Conservation (phyloP, 2,797 vertebrate genomes). For the Malacoraja senta region DNA sequence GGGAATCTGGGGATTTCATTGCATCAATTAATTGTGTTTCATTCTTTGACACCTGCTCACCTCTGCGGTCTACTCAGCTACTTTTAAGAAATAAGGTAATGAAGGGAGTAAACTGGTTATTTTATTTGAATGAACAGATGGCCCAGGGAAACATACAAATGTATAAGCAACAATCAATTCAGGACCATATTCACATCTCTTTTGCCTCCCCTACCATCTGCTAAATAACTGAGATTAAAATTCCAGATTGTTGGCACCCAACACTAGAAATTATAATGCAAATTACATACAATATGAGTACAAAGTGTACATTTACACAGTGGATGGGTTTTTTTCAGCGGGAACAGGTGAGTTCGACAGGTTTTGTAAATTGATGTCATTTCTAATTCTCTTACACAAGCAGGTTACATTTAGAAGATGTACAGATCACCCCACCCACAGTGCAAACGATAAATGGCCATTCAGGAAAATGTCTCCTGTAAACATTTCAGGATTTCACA, state of each 20-base stretch:
- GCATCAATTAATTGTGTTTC: conserved; percentile 15
- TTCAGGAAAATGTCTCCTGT: not conserved
- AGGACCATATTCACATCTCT: not conserved
- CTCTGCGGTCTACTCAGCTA: not conserved
- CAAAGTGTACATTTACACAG: not conserved
- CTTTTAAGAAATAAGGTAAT: conserved; percentile 24
- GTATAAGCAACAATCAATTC: not conserved
- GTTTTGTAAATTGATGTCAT: not conserved
- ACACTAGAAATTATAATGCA: not conserved
- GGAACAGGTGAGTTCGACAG: not conserved
- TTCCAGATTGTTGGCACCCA: not conserved
- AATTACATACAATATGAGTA: not conserved
- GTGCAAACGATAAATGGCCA: not conserved
- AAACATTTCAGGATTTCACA: not conserved
- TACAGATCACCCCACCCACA: not conserved
- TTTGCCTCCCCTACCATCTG: not conserved
- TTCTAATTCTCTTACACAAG: not conserved
- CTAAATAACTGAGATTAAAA: conserved; percentile 9
- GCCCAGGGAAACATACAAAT: not conserved
- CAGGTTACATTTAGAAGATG: not conserved
- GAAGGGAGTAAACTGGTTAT: not conserved
- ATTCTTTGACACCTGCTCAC: conserved; percentile 16
- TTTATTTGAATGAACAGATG: conserved; percentile 24
- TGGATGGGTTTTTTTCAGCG: not conserved
- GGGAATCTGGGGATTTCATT: not conserved